A percentile compares a stretch with the other conserved stretches of the same genome.
Conservation (phyloP, 2,797 vertebrate species). For the Ctenochaetus hawaiiensis region DNA sequence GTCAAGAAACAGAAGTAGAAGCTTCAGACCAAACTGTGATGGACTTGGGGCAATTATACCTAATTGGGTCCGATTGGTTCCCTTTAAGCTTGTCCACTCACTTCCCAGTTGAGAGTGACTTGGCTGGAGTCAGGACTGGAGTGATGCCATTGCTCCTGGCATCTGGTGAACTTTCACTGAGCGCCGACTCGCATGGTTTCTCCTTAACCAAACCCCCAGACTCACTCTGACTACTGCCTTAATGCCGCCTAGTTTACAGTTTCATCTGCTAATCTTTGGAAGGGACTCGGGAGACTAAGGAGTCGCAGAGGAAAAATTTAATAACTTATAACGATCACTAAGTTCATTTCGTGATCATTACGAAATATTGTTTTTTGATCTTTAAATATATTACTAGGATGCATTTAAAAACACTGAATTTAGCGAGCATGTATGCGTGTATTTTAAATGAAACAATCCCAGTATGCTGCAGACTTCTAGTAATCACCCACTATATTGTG, state of each 20-base stretch:
- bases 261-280: conserved; percentile 34
- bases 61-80: conserved; percentile 81
- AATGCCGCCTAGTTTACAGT: conserved; percentile 34
- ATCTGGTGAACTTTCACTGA: conserved; percentile 76
- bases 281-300: conserved; percentile 6
- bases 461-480: conserved; percentile 58
- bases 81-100: conserved; percentile 75
- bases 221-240: conserved; percentile 53
- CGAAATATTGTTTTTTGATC: neutral
- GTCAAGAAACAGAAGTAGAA: conserved; percentile 58
- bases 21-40: conserved; percentile 75
- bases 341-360: neutral
- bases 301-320: neutral
- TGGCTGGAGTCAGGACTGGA: conserved; percentile 78
- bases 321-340: neutral
- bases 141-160: conserved; percentile 83
- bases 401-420: conserved; percentile 8
- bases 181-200: conserved; percentile 66
- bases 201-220: conserved; percentile 64
- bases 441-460: conserved; percentile 36
- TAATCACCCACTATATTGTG: conserved; percentile 74
- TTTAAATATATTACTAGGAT: neutral
- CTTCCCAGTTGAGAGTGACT: conserved; percentile 76
- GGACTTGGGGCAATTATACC: conserved; percentile 78
- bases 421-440: conserved; percentile 9